Base-by-base conservation (phyloP, 2,113 vertebrate species). In the Oenanthe melanoleuca region DNA sequence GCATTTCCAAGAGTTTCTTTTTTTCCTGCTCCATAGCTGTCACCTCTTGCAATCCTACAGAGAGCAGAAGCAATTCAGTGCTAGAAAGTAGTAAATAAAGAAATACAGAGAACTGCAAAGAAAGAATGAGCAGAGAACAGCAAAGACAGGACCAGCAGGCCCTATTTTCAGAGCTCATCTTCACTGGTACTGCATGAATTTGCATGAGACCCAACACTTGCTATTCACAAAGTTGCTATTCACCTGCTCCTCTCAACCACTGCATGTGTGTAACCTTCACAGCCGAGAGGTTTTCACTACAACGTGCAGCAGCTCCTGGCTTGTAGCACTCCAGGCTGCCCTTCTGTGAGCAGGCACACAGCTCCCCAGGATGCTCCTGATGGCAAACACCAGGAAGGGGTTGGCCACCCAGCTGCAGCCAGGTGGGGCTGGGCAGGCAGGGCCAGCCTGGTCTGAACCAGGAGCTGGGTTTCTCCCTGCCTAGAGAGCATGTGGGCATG, bases 371-470 rank as follows among this genome's bases (percentile, higher is more conserved):
- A 20, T 21, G 28, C 6, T 73, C 9, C 67, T 53, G 33, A 42
- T 5, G 53, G 66, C 53, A 86, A 93, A 75, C 57, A 26, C 22
- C 79, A 63, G 81, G 74, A 96, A 84, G 49, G 24, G 34, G 19
- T 0, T 91, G 78, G 23, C 40, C 53, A 42, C 38, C 0, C 49
- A 50, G 24, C 24, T 52, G 25, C 49, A 50, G 9, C 5, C 65
- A 72, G 55, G 53, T 13, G 31, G 47, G 29, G n/a, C 2, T 22
- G 42, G 42, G 72, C 13, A 53, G 0, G 0, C 0, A 0, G 80
- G 60, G 79, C 91, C 89, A 82, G 66, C 66, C 69, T 1, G 0
- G 31, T 15, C 69, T 71, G 86, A 86, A 59, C 60, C 52, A 44
- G 21, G 64, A 42, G 6, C 47, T 70, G 19, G 33, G 60, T 45